Conservation (phyloP, 2,888 invertebrate genomes). For the Tipula unca region DNA sequence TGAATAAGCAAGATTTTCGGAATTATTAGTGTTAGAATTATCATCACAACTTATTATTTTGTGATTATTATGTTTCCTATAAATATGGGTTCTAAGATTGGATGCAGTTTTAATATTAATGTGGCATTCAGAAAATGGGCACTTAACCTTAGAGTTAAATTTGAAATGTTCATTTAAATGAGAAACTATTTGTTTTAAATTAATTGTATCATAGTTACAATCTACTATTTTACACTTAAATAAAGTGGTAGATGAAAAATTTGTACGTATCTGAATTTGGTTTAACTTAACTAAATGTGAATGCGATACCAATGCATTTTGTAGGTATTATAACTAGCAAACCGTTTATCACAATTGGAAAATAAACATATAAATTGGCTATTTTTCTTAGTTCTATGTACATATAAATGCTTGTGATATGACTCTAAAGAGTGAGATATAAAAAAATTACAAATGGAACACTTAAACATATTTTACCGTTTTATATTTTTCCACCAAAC, state of each 20-base stretch:
- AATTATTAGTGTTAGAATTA: neutral
- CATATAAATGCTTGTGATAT: neutral
- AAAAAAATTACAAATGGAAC: neutral
- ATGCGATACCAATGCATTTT: neutral
- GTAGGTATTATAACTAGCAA: neutral
- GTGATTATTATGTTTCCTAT: neutral
- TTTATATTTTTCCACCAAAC: neutral
- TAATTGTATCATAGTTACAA: neutral
- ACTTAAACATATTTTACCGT: slow-evolving; percentile 9
- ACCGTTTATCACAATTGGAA: neutral
- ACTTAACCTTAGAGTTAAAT: neutral
- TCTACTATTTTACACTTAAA: neutral
- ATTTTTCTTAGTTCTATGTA: neutral
- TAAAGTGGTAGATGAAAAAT: neutral
- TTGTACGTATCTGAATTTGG: neutral
- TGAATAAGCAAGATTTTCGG: neutral
- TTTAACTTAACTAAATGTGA: neutral
- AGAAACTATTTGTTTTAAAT: neutral
- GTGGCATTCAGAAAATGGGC: neutral
- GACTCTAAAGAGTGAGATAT: neutral
- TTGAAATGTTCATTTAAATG: neutral
- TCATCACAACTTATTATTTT: too few species aligned
- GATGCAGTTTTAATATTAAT: neutral
- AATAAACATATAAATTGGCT: neutral
- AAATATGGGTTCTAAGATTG: neutral